Conservation (phyloP, 37 sponge, comb jelly and placozoan genomes). For the Mnemiopsis leidyi region DNA sequence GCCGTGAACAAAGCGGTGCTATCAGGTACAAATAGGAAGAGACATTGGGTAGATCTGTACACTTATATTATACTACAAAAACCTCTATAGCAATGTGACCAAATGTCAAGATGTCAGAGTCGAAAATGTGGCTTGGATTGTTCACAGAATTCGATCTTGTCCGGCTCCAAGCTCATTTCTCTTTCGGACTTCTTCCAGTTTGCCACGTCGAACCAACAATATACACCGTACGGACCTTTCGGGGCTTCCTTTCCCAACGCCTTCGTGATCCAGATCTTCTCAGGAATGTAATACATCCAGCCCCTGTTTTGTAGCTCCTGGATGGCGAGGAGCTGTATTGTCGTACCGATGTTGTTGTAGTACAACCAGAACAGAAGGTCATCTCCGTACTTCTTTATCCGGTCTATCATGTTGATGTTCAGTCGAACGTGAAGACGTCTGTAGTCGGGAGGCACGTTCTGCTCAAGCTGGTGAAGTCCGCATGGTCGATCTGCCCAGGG, state of each 20-base stretch:
- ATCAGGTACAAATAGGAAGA: background rate
- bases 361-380: slow-evolving; percentile 92
- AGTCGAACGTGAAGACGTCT: slow-evolving; percentile 3
- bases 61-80: slow-evolving; percentile 54
- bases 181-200: slow-evolving; percentile 86
- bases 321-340: slow-evolving; percentile 85
- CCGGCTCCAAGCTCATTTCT: slow-evolving; percentile 90
- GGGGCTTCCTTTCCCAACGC: slow-evolving; percentile 88
- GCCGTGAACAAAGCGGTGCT: background rate
- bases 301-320: slow-evolving; percentile 87
- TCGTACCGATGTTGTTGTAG: slow-evolving; percentile 92
- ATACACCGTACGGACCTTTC: slow-evolving; percentile 85
- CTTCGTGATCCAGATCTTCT: slow-evolving; percentile 91
- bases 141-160: slow-evolving; percentile 86
- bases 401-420: slow-evolving; percentile 54
- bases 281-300: slow-evolving; percentile 97
- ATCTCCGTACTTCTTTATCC: slow-evolving; percentile 82
- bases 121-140: slow-evolving; percentile 42
- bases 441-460: slow-evolving; percentile 44
- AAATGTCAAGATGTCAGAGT: slow-evolving; percentile 32
- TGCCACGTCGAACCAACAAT: slow-evolving; percentile 89
- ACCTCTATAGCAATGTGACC: slow-evolving; percentile 21
- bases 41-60: slow-evolving; percentile 35
- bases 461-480: slow-evolving; percentile 76
- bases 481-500: slow-evolving; percentile 95